Conservation (phyloP, 2,797 vertebrate species). For the Sebastes baramenuke region DNA sequence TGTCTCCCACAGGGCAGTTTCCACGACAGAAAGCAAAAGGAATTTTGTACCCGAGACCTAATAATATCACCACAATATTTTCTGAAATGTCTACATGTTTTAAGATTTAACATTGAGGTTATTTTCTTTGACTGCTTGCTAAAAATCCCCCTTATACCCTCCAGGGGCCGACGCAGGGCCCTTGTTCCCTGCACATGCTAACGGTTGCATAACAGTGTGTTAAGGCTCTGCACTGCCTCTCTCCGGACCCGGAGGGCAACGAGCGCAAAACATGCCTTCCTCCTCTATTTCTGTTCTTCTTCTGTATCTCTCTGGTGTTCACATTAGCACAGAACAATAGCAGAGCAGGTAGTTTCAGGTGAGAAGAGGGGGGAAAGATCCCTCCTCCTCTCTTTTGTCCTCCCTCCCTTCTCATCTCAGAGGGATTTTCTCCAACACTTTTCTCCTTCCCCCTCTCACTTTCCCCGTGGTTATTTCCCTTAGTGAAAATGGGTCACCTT, state of each 20-base stretch:
- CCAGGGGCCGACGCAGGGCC: background rate
- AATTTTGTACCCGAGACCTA: background rate
- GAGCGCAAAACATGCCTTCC: slow-evolving; percentile 17
- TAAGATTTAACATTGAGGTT: background rate
- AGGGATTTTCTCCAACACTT: slow-evolving; percentile 61
- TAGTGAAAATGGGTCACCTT: slow-evolving; percentile 79
- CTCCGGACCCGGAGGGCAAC: background rate
- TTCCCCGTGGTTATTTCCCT: slow-evolving; percentile 58
- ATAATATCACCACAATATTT: background rate
- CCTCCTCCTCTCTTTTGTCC: slow-evolving; percentile 27
- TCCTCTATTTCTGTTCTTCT: slow-evolving; percentile 24
- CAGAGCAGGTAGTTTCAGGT: slow-evolving; percentile 32
- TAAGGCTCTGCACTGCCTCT: background rate
- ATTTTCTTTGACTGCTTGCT: slow-evolving; percentile 4
- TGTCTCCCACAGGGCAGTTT: background rate
- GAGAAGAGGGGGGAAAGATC: background rate
- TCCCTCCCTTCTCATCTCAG: slow-evolving; percentile 42
- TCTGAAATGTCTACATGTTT: background rate
- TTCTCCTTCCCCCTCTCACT: slow-evolving; percentile 5
- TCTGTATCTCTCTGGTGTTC: background rate
- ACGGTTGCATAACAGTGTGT: slow-evolving; percentile 44
- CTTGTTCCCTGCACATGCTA: slow-evolving; percentile 23
- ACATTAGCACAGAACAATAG: slow-evolving; percentile 34
- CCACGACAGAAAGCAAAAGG: background rate
- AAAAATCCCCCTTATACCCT: background rate